Base-by-base conservation (phyloP, 2,797 vertebrate genomes). In the Enteromius viviparus region DNA sequence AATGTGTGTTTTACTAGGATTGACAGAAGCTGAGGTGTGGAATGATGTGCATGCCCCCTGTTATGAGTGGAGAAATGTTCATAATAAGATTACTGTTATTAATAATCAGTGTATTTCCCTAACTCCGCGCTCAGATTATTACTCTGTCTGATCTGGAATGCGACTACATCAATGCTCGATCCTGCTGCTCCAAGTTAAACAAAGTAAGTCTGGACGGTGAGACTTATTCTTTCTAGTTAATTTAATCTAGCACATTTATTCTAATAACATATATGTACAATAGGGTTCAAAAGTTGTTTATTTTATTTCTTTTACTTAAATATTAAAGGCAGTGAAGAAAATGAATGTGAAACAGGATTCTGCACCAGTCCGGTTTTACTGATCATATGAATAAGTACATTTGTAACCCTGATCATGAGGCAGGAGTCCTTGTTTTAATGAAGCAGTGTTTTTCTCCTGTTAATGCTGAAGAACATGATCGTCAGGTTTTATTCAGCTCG, bases 141-240 rank as follows among this genome's bases (percentile, higher is more conserved):
- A 99, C 97, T 1, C 85, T 99, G 32, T 99, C 97, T 65, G 98
- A 99, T 93, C 94, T 99, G 89, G 98, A 99, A 92, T 99, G 98
- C 89, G 98, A 99, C 92, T 99, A 99, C 91, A 98, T 99, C 89
- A 99, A 99, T 0, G 98, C 98, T 4, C 92, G 98, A 88, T 95
- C 98, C 0, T 99, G 98, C 94, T 99, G 98, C 91, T 98, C 98
- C 77, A 99, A 99, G 88, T 94, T 99, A 47, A 99, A 99, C 92
- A 99, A 97, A 96, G 98, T 99, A 94, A 90, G 90, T 88, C 11
- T 60, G 90, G n/a, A 4, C 10, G 42, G n/a, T 1, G 12, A 5
- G 5, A 5, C 1, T 26, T 5, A 2, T 6, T 15, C 12, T 62
- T 2, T 62, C 14, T 6, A 3, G 0, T 3, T 62, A 6, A 7